Conservation (phyloP, 2,797 vertebrate genomes). For the Falco cherrug region DNA sequence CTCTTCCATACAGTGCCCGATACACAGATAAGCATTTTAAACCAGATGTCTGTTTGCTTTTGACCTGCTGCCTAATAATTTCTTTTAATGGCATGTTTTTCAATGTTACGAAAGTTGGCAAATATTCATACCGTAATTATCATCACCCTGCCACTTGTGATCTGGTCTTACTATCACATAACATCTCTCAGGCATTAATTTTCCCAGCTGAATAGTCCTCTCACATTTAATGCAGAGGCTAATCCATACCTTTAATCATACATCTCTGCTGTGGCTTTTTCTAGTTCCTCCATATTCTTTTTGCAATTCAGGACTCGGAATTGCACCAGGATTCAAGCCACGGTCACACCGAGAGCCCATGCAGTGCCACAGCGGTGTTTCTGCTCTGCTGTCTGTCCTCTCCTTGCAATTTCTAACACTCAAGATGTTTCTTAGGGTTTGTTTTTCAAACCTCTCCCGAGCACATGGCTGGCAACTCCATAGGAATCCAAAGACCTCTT, state of each 20-base stretch:
- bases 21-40: not conserved
- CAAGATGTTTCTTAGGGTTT: not conserved
- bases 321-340: not conserved
- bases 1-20: not conserved
- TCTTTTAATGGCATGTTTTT: not conserved
- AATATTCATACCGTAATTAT: not conserved
- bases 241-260: not conserved
- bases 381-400: not conserved
- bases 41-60: not conserved
- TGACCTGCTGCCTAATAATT: not conserved
- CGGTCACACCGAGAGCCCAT: not conserved
- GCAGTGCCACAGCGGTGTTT: not conserved
- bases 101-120: rapidly evolving
- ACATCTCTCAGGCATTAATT: not conserved
- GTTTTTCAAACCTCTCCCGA: not conserved
- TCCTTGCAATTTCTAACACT: not conserved
- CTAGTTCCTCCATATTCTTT: not conserved
- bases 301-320: not conserved
- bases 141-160: not conserved
- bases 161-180: not conserved
- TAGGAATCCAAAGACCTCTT: not conserved
- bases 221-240: not conserved
- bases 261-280: not conserved
- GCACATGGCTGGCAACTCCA: not conserved
- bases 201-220: not conserved